Percentiles rank a stretch among this genome's conserved stretches.
Conservation (phyloP, 1,140 invertebrate genomes). For the Drosophila chauvacae region DNA sequence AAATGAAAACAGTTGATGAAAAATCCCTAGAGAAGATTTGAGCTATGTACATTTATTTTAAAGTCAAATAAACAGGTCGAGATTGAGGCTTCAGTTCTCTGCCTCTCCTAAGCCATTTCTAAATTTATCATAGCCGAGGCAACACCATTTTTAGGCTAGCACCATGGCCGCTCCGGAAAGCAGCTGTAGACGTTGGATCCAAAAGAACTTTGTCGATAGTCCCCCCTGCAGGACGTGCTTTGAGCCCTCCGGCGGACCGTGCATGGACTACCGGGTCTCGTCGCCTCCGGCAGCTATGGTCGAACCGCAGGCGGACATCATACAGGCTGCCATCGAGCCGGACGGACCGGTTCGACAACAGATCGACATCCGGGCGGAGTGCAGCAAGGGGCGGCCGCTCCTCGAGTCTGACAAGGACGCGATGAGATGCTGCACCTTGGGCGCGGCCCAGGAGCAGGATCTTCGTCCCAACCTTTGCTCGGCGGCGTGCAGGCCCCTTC, state of each 20-base stretch:
- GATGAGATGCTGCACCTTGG: conserved; percentile 28
- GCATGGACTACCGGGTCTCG: conserved; percentile 33
- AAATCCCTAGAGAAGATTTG: conserved; percentile 11
- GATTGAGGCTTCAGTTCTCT: background rate
- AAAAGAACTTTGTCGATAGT: background rate
- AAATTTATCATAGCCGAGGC: background rate
- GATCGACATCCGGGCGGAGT: conserved; percentile 36
- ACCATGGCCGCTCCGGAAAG: conserved; percentile 37
- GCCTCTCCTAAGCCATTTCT: background rate
- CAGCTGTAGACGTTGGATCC: conserved; percentile 42
- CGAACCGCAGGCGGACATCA: conserved; percentile 13
- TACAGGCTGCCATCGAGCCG: conserved; percentile 9
- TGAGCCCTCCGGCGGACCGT: conserved; percentile 21
- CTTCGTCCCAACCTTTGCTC: conserved; percentile 46
- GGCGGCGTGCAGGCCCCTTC: conserved; percentile 36
- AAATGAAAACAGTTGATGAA: conserved; percentile 16
- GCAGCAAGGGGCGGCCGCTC: conserved; percentile 16
- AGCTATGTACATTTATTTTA: background rate
- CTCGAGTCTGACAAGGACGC: background rate
- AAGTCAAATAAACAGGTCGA: conserved; percentile 7
- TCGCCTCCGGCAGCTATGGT: background rate
- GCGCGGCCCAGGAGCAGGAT: conserved; percentile 45
- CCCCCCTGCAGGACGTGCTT: conserved; percentile 39
- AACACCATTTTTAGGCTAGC: background rate
- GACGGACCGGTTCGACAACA: conserved; percentile 29